Evolutionary conservation across 2,888 invertebrate species (phyloP), one percentile per base, ranked within the genome.

Genomic region (Petrolisthes cinctipes): DNA sequence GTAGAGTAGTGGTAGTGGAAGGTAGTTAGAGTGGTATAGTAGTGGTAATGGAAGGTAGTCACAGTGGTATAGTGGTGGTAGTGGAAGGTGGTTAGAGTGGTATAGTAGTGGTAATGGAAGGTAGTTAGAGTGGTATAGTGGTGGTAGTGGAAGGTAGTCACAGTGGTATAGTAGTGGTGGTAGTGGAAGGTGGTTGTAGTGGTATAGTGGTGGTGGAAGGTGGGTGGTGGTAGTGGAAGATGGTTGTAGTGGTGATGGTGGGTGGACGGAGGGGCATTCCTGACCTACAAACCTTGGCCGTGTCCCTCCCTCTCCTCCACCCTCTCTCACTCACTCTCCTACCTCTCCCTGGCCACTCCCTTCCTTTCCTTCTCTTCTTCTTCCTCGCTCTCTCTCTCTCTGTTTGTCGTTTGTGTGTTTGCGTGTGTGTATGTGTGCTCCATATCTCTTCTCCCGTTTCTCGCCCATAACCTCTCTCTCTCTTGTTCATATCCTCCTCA

Each of bases 271-370:
- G 66, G 68, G 68, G 53, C 82, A 82, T 82, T 82, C 82, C 68
- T 82, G 82, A 82, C 82, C 82, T 82, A 82, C 68, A 66, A 82
- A 82, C 82, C 71, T 71, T 20, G 71, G 82, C 37, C 66, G 56
- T 82, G 82, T 82, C 82, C 82, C 82, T 82, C 80, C 20, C 23
- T 56, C 61, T 57, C 53, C 17, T 17, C n/a, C 51, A 51, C 53
- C 14, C 53, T 76, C 51, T 53, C 37, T 76, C 11, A 73, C 37
- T 37, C 73, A 73, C 37, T 9, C 20, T 20, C 37, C 73, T 66
- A 20, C 73, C 20, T 73, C 73, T 73, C 17, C 7, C 54, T 37
- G 0, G 0, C 14, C 17, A 20, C 20, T 20, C 68, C 4, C 37
- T 4, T 75, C 9, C 17, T 37, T 75, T 75, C 75, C n/a, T 75